phyloP scores from a whole-genome alignment of 2,888 invertebrate genomes.

The Volucella zonaria region DNA sequence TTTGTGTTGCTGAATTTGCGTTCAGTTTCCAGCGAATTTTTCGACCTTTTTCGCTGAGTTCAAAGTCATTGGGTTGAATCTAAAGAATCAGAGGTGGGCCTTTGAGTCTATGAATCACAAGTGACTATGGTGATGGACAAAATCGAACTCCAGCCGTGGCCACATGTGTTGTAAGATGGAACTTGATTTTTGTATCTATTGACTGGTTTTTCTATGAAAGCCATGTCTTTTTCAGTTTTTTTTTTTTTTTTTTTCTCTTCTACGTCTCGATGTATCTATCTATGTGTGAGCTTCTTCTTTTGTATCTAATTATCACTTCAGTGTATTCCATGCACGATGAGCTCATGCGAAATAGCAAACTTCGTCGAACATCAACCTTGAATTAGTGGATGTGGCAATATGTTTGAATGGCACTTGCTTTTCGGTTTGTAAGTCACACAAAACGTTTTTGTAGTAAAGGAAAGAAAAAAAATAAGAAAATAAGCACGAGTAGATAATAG shows the following conservation, averaged over 20 bases:
- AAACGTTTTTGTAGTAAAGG: slow-evolving; percentile 1
- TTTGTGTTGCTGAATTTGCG: not conserved
- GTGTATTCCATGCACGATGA: slow-evolving; percentile 67
- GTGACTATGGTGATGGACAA: not conserved
- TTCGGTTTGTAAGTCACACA: slow-evolving; percentile 49
- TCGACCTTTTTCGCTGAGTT: not conserved
- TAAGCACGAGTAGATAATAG: not conserved
- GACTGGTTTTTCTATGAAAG: slow-evolving; percentile 13
- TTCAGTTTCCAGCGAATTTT: not conserved
- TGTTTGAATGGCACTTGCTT: slow-evolving; percentile 53
- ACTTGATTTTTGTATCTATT: not conserved
- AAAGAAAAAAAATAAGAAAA: not conserved
- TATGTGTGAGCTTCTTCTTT: slow-evolving; percentile 22
- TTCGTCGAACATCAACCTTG: slow-evolving; percentile 66
- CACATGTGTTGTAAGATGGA: not conserved
- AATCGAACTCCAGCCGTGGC: not conserved
- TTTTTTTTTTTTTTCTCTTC: slow-evolving; percentile 1
- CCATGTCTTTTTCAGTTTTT: not conserved
- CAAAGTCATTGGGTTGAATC: too few relatives aligned
- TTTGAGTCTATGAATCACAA: too few relatives aligned
- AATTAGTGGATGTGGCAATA: slow-evolving; percentile 61
- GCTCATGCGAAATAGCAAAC: slow-evolving; percentile 66
- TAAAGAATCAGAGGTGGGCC: too few relatives aligned
- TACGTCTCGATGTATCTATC: slow-evolving; percentile 1
- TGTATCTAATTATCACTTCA: slow-evolving; percentile 59